Base-by-base conservation (phyloP, 2,888 invertebrate species). In the Chymomyza procnemis region DNA sequence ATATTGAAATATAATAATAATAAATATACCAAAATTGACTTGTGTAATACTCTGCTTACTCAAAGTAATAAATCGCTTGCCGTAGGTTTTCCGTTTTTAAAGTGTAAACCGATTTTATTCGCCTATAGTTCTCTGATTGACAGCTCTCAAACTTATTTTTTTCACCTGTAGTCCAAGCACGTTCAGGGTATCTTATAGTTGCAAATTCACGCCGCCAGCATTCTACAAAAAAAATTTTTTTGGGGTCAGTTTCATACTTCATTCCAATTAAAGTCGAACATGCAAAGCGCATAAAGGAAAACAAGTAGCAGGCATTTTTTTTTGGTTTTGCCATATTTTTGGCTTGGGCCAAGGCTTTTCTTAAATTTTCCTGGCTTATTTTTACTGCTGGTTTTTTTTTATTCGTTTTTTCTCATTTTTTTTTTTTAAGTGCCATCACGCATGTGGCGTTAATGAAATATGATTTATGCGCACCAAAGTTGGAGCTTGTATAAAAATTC, bases 191-290 rank as follows among this genome's bases (percentile, higher is more conserved):
- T 41, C 34, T 41, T 41, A 5, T 41, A 41, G 34, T 41, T 41
- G 34, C 12, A 34, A 34, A 12, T 5, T 34, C 34, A 1, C 1
- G 34, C 2, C 34, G 9, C 34, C 1, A 41, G 34, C 12, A 21
- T 46, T 62, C 50, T 41, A 50, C 34, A 12, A 30, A n/a, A 34
- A 12, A 30, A n/a, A 34, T 26, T 48, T 50, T 16, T 50, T 41
- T 41, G 48, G 16, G 48, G 48, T 50, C 18, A 18, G 48, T 6
- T 50, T 50, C 18, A 3, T 50, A 83, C 18, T 80, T 83, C 78
- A 81, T 83, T 76, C 85, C 84, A 81, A 81, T 81, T 81, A 80
- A 80, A 78, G 80, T 56, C 74, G 72, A 77, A 69, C 80, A 80
- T 80, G 80, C 80, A 83, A 85, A 78, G 71, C 69, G 34, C 34